Percentiles rank a stretch among this genome's conserved stretches.
Evolutionary conservation across 2,113 vertebrate species (phyloP).

Genomic region (Dipodomys spectabilis): DNA sequence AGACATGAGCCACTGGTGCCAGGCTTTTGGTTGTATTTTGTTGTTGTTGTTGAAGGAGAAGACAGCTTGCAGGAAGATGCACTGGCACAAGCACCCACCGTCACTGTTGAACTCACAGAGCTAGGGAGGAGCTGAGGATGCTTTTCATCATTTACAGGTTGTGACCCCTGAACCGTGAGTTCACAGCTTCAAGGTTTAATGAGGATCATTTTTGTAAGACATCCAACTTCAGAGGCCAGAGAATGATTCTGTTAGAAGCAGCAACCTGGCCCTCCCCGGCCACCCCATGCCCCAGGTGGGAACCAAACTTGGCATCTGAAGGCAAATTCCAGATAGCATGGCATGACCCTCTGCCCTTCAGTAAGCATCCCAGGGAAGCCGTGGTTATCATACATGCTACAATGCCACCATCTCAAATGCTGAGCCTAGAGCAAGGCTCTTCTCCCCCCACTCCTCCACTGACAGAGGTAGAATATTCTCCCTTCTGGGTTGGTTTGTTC

Average conservation of each 20-base stretch:
- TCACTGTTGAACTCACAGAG: neutral
- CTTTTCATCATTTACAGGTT: neutral
- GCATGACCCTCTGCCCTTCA: neutral
- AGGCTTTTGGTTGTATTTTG: too few relatives aligned
- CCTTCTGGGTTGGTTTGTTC: constrained; percentile 8
- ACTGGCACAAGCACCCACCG: neutral
- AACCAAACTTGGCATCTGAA: neutral
- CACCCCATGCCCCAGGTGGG: neutral
- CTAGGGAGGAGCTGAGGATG: neutral
- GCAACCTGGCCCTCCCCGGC: neutral
- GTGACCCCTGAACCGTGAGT: neutral
- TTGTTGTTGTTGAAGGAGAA: neutral
- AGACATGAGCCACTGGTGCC: too few relatives aligned
- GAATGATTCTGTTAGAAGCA: neutral
- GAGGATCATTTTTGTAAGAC: constrained; percentile 19
- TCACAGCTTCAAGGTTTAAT: neutral
- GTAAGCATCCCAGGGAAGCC: constrained; percentile 41
- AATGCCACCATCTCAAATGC: neutral
- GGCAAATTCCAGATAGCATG: neutral
- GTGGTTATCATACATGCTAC: neutral
- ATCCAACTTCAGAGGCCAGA: neutral
- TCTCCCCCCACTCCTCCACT: neutral
- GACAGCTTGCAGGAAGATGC: neutral
- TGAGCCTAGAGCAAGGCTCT: neutral
- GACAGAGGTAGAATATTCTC: neutral